These are phyloP conservation scores for Corythornis vintsioides DNA, from an alignment of 2,113 vertebrate species.

Conservation along the genomic window DNA sequence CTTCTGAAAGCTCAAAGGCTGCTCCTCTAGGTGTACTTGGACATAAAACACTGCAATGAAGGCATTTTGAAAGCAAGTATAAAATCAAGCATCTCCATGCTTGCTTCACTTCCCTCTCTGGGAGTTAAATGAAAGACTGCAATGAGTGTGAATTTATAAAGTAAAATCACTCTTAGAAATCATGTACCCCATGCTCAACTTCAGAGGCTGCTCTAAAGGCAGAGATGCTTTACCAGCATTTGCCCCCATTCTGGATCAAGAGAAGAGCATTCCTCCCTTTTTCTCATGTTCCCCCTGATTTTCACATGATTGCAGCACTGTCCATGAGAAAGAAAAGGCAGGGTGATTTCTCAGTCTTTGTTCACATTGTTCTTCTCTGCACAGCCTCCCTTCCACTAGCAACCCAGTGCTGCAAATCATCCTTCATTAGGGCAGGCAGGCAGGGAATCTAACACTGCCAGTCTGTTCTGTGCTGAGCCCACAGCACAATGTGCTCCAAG, in stretches of 20 bases:
- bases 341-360: background rate
- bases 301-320: background rate
- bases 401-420: background rate
- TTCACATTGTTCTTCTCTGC: background rate
- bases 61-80: background rate
- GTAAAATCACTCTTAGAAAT: background rate
- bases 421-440: background rate
- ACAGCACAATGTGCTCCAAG: rapidly evolving
- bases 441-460: background rate
- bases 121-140: background rate
- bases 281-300: background rate
- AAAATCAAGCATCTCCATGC: background rate
- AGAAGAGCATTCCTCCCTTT: background rate
- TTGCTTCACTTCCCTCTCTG: background rate
- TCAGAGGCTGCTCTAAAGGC: background rate
- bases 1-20: background rate
- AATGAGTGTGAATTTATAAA: rapidly evolving
- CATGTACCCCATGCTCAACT: background rate
- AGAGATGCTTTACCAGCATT: background rate
- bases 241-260: background rate
- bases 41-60: background rate
- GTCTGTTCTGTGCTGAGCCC: background rate
- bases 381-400: background rate
- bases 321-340: background rate
- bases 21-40: background rate